These are phyloP conservation scores for Cheirogaleus medius DNA, from an alignment of 2,113 vertebrate genomes.

Conservation along the genomic window DNA sequence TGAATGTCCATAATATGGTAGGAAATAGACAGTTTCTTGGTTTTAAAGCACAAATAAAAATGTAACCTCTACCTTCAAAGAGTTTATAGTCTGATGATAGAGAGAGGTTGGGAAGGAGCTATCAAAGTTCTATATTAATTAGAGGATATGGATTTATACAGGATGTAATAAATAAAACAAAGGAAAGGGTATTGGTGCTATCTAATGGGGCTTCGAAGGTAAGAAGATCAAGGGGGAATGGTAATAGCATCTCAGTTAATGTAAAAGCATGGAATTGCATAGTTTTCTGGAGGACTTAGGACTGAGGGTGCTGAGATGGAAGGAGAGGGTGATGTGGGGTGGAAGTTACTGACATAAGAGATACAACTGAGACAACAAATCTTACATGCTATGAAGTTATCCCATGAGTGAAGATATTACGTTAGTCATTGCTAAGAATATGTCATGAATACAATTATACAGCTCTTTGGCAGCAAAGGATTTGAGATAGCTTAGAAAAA, in stretches of 20 bases:
- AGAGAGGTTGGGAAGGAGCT: background rate
- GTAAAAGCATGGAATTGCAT: fast-evolving
- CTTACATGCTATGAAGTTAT: background rate
- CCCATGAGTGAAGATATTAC: background rate
- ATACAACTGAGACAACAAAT: background rate
- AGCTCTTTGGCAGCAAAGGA: background rate
- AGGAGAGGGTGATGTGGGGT: background rate
- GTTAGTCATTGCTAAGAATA: background rate
- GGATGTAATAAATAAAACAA: background rate
- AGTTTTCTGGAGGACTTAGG: background rate
- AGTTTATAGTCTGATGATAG: background rate
- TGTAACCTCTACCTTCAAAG: background rate
- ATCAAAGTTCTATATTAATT: background rate
- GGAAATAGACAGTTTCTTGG: background rate
- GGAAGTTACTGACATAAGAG: background rate
- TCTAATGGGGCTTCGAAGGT: fast-evolving
- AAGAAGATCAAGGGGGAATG: background rate
- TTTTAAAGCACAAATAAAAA: background rate
- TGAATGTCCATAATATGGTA: background rate
- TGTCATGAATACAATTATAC: background rate
- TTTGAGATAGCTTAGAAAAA: background rate
- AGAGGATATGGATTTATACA: background rate
- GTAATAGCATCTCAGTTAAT: background rate
- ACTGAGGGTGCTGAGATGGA: fast-evolving
- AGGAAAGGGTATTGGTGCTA: fast-evolving